Evolutionary conservation across 2,797 vertebrate genomes (phyloP), one percentile per base, ranked within the genome.

Genomic region (Craterocephalus amniculus): DNA sequence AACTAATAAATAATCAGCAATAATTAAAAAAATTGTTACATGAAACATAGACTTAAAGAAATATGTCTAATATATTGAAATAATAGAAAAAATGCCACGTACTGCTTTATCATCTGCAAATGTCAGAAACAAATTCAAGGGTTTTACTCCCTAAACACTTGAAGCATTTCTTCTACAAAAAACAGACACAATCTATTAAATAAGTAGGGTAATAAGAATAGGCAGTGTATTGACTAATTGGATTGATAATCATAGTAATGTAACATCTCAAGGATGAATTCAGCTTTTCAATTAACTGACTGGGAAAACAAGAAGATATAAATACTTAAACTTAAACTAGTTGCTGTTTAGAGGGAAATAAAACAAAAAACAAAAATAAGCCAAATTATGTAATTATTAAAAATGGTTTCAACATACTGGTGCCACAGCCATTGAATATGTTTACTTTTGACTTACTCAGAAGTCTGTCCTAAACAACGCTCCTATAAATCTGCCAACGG

Each of bases 381-480:
- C 36, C 2, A 29, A 45, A 11, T 67, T 4, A 36, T 36, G 34
- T 51, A 70, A 63, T 52, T 14, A 1, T 5, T 57, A 9, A 70
- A 65, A 56, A 22, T 70, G 29, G 13, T 70, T 3, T 24, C 27
- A 7, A 3, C 3, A 38, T 4, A 35, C 66, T 55, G 57, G 7
- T 66, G 12, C 18, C 12, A 67, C 49, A 76, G 26, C 14, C 32
- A 6, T 64, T 62, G 26, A 58, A n/a, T n/a, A 57, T 10, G 12
- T 69, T 76, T 6, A 6, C 32, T 56, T 63, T 52, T 60, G 24
- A 22, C 59, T 61, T 32, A 40, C 49, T 57, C 12, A 63, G 9
- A 67, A 27, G 38, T n/a, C 61, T 20, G 40, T 68, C 24, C 38
- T 32, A 68, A 54, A 80, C 63, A 43, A 68, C 58, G 35, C 3